Conservation (phyloP, 2,888 invertebrate genomes). For the Muschampia plurimacula region DNA sequence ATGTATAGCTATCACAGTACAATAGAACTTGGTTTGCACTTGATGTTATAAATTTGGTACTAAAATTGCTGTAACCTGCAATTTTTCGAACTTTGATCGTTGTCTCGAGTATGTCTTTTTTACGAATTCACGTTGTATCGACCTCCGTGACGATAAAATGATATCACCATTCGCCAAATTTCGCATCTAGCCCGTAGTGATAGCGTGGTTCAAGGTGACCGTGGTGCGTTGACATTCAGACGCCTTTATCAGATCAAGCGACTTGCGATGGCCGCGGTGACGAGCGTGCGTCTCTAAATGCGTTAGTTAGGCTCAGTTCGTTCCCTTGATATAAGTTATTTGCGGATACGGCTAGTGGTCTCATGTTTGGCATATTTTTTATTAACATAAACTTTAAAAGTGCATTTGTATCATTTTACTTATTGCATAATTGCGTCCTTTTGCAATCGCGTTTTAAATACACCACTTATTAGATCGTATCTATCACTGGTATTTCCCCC, state of each 20-base stretch:
- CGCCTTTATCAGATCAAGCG: conserved; percentile 70
- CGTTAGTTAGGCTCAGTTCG: not conserved
- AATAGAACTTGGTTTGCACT: too few relatives aligned
- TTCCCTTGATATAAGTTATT: not conserved
- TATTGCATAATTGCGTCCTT: too few relatives aligned
- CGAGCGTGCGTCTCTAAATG: conserved; percentile 57
- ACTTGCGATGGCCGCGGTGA: conserved; percentile 54
- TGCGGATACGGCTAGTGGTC: not conserved
- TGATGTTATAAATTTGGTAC: not conserved
- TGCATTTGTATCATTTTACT: too few relatives aligned
- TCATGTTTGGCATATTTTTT: too few relatives aligned
- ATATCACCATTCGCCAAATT: conserved; percentile 69
- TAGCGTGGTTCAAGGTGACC: conserved; percentile 75
- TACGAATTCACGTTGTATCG: conserved; percentile 35
- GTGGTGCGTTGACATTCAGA: conserved; percentile 81
- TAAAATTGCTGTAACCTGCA: not conserved
- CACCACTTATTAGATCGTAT: too few relatives aligned
- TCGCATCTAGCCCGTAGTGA: conserved; percentile 64
- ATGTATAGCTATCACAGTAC: too few relatives aligned
- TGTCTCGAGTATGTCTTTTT: not conserved
- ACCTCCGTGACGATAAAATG: conserved; percentile 43
- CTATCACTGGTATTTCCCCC: too few relatives aligned
- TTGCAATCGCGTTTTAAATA: too few relatives aligned
- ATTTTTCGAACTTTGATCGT: not conserved
- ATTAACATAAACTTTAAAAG: not conserved